Conservation (phyloP, 2,113 vertebrate genomes). For the Solenodon paradoxus region DNA sequence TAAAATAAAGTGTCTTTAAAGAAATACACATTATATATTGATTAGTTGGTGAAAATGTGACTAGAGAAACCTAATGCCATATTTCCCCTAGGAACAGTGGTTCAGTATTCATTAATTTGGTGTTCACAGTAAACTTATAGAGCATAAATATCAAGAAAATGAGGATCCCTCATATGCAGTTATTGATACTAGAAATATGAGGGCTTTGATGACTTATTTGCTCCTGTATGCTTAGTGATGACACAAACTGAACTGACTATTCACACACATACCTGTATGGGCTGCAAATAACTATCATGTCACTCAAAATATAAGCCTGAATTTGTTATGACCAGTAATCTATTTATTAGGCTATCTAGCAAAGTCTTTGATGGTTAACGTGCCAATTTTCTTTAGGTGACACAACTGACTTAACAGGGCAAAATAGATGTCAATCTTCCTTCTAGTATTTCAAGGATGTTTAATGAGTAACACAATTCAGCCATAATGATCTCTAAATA, state of each 20-base stretch:
- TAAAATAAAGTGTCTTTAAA: not conserved
- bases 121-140: not conserved
- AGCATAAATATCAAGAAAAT: not conserved
- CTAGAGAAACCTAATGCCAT: not conserved
- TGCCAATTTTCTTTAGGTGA: conserved; percentile 65
- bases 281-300: conserved; percentile 63
- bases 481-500: not conserved
- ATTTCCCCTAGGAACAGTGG: not conserved
- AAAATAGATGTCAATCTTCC: conserved; percentile 70
- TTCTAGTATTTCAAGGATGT: not conserved
- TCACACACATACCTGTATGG: conserved; percentile 17
- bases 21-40: not conserved
- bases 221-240: conserved; percentile 68
- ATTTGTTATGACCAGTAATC: conserved; percentile 73
- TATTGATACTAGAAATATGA: conserved; percentile 41
- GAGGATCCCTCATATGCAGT: not conserved
- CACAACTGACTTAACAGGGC: conserved; percentile 53
- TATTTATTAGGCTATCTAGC: conserved; percentile 71
- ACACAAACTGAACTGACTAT: conserved; percentile 58
- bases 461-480: not conserved
- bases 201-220: conserved; percentile 48
- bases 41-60: not conserved
- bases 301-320: conserved; percentile 75
- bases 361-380: conserved; percentile 63
- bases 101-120: not conserved